Evolutionary conservation across 2,888 invertebrate species (phyloP), one percentile per base, ranked within the genome.

Genomic region (Cataglyphis cursor): DNA sequence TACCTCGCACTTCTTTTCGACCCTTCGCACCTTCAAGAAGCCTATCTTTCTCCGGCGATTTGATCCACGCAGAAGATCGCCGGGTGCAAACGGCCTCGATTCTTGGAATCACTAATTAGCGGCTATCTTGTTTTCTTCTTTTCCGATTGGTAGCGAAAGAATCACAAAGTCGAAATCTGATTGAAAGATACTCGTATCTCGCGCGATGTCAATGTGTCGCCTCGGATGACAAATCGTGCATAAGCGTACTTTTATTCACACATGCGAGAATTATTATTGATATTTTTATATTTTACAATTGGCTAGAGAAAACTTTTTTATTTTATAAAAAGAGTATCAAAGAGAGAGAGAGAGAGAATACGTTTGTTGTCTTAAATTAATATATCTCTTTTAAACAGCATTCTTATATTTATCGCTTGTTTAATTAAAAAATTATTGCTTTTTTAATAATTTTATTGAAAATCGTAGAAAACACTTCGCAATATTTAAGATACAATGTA

Each of bases 91-190:
- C 87, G 75, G 78, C 51, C 83, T 85, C 86, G 85, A 84, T 90
- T 90, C 90, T 88, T 66, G 88, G 90, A 90, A 90, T 90, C 90
- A 73, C 90, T 90, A 90, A 90, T 90, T 90, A 90, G 90, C 80
- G 88, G 66, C 72, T 84, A 44, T 81, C 82, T 84, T 75, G 86
- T 84, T 89, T 87, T 86, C 87, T 90, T 90, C 87, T 81, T 90
- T 90, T 86, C 87, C 87, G 85, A 89, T 90, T 87, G 83, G 81
- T 75, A 81, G 70, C 85, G 64, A 73, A 81, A 80, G 74, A 82
- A 82, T 74, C 85, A 83, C 51, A 2, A 44, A 44, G 85, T 87
- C 84, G 88, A 85, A 84, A 87, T 88, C 90, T 86, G 90, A 91
- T 91, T 87, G 86, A 86, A 81, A 82, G 84, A 83, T 57, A 61